phyloP scores from a whole-genome alignment of 2,888 invertebrate genomes.

The Neria commutata region DNA sequence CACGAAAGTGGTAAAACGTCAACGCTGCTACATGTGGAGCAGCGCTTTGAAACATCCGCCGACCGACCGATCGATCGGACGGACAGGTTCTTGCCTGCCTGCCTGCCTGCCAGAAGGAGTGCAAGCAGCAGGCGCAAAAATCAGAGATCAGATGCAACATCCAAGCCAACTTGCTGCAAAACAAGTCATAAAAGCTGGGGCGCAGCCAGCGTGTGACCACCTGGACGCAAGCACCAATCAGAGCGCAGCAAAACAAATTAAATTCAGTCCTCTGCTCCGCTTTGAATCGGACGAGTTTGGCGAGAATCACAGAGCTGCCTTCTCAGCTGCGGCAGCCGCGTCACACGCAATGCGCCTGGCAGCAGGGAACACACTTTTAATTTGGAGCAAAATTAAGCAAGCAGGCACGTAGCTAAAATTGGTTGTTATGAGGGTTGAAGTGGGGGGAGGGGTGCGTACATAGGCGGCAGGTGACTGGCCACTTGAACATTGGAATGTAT shows the following conservation, averaged over 20 bases:
- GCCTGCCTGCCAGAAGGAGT: not conserved
- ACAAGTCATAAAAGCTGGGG: conserved; percentile 18
- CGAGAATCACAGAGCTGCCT: too few species aligned
- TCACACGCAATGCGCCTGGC: too few species aligned
- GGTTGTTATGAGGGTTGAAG: not conserved
- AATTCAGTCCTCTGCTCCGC: conserved; percentile 6
- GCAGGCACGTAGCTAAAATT: not conserved
- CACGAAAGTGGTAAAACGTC: conserved; percentile 14
- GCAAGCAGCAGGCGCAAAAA: conserved; percentile 6
- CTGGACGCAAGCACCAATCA: conserved; percentile 58
- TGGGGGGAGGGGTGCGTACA: too few species aligned
- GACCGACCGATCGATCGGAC: not conserved
- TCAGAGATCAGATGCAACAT: conserved; percentile 4
- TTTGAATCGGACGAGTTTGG: too few species aligned
- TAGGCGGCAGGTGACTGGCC: too few species aligned
- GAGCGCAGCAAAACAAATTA: conserved; percentile 52
- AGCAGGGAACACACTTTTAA: too few species aligned
- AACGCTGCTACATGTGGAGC: conserved; percentile 18
- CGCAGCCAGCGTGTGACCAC: conserved; percentile 52
- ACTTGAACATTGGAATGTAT: too few species aligned
- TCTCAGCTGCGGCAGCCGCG: too few species aligned
- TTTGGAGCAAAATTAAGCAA: not conserved
- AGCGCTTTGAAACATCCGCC: conserved; percentile 21
- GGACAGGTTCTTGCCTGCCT: not conserved
- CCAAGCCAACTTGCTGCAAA: not conserved